Percentiles rank a stretch among this genome's conserved stretches.
These are phyloP conservation scores for Promerops cafer DNA, from an alignment of 2,113 vertebrate genomes.

Conservation along the genomic window DNA sequence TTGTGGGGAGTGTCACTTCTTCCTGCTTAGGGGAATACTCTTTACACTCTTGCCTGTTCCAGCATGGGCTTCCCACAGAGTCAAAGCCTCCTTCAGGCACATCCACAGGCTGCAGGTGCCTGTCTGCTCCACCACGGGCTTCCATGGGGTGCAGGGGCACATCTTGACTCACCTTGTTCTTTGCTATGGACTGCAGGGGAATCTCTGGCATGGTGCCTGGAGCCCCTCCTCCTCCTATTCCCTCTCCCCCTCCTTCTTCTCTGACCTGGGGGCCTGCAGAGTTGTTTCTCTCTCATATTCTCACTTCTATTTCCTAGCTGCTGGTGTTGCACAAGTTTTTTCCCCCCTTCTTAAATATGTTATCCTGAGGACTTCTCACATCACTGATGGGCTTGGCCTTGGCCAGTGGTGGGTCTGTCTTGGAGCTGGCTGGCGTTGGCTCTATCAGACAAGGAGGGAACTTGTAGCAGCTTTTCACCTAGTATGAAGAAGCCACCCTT, in stretches of 20 bases:
- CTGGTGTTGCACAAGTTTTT: neutral
- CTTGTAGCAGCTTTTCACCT: neutral
- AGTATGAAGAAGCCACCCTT: neutral
- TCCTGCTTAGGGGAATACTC: neutral
- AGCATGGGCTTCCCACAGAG: neutral
- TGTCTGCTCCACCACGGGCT: neutral
- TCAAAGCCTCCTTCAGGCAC: neutral
- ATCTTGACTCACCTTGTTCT: neutral
- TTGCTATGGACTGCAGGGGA: neutral
- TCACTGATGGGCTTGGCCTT: neutral
- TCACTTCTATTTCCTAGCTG: neutral
- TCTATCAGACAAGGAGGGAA: neutral
- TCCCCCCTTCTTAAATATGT: neutral
- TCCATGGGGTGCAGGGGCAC: neutral
- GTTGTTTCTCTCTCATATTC: neutral
- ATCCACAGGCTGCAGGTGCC: neutral
- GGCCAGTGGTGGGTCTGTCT: neutral
- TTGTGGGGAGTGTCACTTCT: neutral
- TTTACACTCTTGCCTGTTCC: neutral
- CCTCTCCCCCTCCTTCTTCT: neutral
- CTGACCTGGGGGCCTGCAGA: neutral
- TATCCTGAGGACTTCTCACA: neutral
- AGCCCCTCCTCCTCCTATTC: neutral
- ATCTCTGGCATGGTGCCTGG: neutral
- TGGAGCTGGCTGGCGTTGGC: neutral